Evolutionary conservation across 30 jellyfish, hydroid and myxozoan species (phyloP), one percentile per base, ranked within the genome.

Genomic region (Sanderia malayensis): DNA sequence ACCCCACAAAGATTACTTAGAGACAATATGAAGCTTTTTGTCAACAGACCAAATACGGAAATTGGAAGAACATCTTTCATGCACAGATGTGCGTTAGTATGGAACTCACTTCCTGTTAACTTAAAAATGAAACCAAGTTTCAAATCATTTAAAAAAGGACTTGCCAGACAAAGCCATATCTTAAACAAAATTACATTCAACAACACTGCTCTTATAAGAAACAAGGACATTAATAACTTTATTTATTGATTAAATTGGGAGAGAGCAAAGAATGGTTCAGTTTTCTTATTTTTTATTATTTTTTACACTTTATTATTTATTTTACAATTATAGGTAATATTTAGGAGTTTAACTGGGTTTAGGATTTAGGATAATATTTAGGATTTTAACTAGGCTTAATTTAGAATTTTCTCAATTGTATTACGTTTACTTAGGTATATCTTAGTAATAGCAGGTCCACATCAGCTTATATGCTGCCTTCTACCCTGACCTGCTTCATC

Each of bases 41-140:
- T 41, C 55, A 41, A 41, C 55, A 41, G 55, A 41, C 55, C 55
- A 41, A 41, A 41, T 41, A 41, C 55, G 8, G 55, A 41, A 41
- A 41, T 41, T 41, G 55, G 55, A 41, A 41, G 55, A 6, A 41
- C 15, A 15, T 41, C 55, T 41, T 41, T 41, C 8, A 41, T 41
- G 55, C 55, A 41, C 55, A 41, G 55, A 41, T 41, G 55, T 41
- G 55, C 15, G 55, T 41, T 41, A 41, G 55, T 41, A 41, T 41
- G 55, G 55, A 41, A 41, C 55, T 41, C 55, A 41, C 15, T 41
- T 15, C 55, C 55, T 41, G 15, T 41, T 15, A 41, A 41, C 55
- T 41, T 41, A 15, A 41, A 41, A 41, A 41, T 41, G 55, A 41
- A 41, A 41, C 55, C 55, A 41, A 41, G 52, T 37, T 37, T 37